phyloP scores from a whole-genome alignment of 1,140 invertebrate species.

The Brachionus asplanchnoidis region DNA sequence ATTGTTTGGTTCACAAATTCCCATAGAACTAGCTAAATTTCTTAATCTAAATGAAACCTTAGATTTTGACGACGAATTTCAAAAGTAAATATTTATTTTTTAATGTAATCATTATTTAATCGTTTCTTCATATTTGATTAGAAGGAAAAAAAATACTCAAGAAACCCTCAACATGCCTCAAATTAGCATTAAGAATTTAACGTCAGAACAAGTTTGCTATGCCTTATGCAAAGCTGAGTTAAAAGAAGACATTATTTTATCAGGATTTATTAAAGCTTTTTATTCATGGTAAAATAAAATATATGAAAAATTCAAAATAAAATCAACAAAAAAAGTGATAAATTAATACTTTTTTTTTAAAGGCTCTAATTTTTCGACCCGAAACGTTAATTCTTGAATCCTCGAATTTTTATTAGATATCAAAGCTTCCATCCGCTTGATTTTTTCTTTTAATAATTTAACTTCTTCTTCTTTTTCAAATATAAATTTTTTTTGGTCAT shows the following conservation, averaged over 20 bases:
- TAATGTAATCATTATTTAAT: neutral
- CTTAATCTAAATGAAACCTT: neutral
- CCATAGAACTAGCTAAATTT: neutral
- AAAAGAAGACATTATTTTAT: conserved; percentile 4
- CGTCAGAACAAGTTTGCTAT: neutral
- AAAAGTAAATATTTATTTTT: neutral
- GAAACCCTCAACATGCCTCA: neutral
- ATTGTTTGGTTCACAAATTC: neutral
- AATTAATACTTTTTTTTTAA: neutral
- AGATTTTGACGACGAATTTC: neutral
- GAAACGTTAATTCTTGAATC: neutral
- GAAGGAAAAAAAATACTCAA: neutral
- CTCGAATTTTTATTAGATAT: conserved; percentile 21
- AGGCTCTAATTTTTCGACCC: conserved; percentile 17
- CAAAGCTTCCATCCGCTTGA: conserved; percentile 32
- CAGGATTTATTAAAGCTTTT: conserved; percentile 29
- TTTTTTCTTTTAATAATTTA: neutral
- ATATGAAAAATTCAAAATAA: neutral
- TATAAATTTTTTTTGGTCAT: conserved; percentile 1
- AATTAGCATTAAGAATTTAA: neutral
- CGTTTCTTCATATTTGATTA: neutral
- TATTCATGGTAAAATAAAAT: neutral
- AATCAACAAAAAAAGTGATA: neutral
- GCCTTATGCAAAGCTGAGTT: neutral
- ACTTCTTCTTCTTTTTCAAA: conserved; percentile 19